Conservation (phyloP, 2,797 vertebrate genomes). For the Acrossocheilus fasciatus region DNA sequence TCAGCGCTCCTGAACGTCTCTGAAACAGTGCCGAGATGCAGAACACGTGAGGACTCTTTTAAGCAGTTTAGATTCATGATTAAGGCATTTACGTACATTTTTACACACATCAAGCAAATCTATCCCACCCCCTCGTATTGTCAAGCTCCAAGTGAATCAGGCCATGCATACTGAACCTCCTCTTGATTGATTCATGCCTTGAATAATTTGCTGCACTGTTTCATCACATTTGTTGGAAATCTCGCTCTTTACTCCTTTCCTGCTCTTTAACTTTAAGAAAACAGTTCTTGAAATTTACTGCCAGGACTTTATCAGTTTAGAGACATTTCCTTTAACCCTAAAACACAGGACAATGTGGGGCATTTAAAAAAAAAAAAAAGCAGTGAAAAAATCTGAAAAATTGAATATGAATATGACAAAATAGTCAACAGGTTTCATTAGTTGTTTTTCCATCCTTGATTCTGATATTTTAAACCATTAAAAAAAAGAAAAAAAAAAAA, state of each 20-base stretch:
- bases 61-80: conserved; percentile 70
- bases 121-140: conserved; percentile 69
- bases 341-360: not conserved
- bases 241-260: not conserved
- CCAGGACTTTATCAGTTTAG: not conserved
- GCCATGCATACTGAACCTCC: conserved; percentile 77
- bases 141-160: conserved; percentile 75
- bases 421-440: not conserved
- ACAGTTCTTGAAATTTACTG: not conserved
- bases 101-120: conserved; percentile 78
- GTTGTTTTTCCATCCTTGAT: not conserved
- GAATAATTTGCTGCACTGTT: not conserved
- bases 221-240: not conserved
- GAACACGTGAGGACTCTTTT: conserved; percentile 65
- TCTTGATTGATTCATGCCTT: conserved; percentile 72
- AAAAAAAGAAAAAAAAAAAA: not conserved
- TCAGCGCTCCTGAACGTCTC: conserved; percentile 65
- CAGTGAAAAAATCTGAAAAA: no score
- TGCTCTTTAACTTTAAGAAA: not conserved
- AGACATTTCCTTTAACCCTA: not conserved
- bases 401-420: not conserved
- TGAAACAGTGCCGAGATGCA: conserved; percentile 67
- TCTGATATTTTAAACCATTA: not conserved
- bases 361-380: not conserved
- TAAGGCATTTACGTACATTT: conserved; percentile 75